phyloP scores from a whole-genome alignment of 2,888 invertebrate species.

The Baccha elongata region DNA sequence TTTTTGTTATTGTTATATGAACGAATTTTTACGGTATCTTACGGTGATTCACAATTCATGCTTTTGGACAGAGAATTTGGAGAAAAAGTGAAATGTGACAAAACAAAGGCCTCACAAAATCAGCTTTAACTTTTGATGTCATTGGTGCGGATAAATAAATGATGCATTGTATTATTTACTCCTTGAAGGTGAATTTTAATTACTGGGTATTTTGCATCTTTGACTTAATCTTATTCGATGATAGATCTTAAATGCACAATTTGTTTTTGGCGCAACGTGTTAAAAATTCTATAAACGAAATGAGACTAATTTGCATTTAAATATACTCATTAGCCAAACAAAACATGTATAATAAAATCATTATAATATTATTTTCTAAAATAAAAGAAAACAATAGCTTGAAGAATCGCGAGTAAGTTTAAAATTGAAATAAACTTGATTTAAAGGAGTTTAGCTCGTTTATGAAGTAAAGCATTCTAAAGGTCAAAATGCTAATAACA shows the following conservation, averaged over 20 bases:
- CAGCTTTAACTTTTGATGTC: no score
- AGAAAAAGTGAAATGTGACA: no score
- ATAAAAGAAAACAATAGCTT: neutral
- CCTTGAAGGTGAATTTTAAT: slow-evolving; percentile 16
- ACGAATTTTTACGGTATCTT: no score
- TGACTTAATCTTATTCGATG: neutral
- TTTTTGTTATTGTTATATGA: no score
- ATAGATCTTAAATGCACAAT: neutral
- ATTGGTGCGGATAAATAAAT: no score
- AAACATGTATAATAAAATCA: neutral
- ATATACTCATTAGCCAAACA: neutral
- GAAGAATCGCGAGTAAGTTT: neutral
- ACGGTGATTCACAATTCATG: no score
- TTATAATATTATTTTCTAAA: neutral
- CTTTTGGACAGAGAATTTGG: no score
- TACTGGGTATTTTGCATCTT: slow-evolving; percentile 11
- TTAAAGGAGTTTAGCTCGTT: slow-evolving; percentile 14
- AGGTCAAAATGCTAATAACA: slow-evolving; percentile 5
- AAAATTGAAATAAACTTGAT: slow-evolving; percentile 1
- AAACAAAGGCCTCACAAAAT: no score
- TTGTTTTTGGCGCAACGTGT: neutral
- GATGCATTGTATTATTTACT: slow-evolving; percentile 7
- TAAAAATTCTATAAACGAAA: neutral
- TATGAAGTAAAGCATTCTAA: neutral
- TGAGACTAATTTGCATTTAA: slow-evolving; percentile 2